Evolutionary conservation across 2,113 vertebrate species (phyloP), one percentile per base, ranked within the genome.

Genomic region (Notothenia coriiceps): DNA sequence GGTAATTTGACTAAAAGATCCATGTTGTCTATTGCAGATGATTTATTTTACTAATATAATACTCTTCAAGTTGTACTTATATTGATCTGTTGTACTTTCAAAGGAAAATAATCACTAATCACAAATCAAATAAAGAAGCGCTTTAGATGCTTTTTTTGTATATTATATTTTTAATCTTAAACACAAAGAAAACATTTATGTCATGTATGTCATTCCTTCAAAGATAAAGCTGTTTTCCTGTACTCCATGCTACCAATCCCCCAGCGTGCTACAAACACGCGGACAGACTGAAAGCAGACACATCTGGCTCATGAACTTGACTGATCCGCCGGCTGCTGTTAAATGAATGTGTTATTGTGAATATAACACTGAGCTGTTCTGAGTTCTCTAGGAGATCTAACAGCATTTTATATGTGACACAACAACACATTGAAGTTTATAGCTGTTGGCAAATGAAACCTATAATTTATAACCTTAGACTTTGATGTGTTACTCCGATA

Each of bases 331-430:
- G 1, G 40, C 64, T 25, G 40, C 43, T 74, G 43, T 15, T 65
- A 11, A 18, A 71, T 70, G 6, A 9, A 52, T 46, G 44, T 25
- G 35, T n/a, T 43, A 17, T 63, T 33, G 43, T 14, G 4, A 9
- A 22, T 35, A 25, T 54, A 73, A 49, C 65, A 15, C 1, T 20
- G 64, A n/a, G 44, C 14, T 29, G 47, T 18, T 22, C 57, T 3
- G 20, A 25, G 49, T 47, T 25, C 17, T 64, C 11, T 12, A 7
- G 8, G 4, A 33, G n/a, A 61, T 78, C 20, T 57, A 67, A 77
- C 43, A 18, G 40, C 63, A 51, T 69, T 61, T 61, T 61, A 22
- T 22, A 68, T 67, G 17, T 43, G 29, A 74, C 9, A 15, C 63
- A 62, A 11, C 10, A 29, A 43, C 12, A 49, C n/a, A 51, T n/a